Evolutionary conservation across 1,140 invertebrate species (phyloP).

Genomic region (Papilio dardanus): DNA sequence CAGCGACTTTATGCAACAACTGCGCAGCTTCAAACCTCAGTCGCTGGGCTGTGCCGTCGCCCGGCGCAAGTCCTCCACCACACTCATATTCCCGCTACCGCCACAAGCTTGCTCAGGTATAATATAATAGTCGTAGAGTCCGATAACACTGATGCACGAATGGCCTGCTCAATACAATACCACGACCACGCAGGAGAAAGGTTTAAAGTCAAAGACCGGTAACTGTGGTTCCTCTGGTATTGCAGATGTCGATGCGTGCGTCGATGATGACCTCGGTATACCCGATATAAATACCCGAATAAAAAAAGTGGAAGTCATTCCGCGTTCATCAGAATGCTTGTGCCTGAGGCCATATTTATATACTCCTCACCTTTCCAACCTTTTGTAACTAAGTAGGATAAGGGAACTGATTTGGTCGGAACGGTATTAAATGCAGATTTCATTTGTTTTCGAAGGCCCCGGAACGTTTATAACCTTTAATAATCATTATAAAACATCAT

Average conservation of each 20-base stretch:
- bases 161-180: background rate
- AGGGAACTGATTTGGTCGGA: no score
- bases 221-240: no score
- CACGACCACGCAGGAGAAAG: background rate
- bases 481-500: constrained; percentile 8
- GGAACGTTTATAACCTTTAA: background rate
- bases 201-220: no score
- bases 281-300: no score
- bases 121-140: constrained; percentile 76
- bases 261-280: no score
- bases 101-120: constrained; percentile 96
- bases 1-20: constrained; percentile 97
- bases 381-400: no score
- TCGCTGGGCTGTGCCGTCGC: constrained; percentile 96
- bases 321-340: background rate
- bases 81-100: constrained; percentile 95
- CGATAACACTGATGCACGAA: background rate
- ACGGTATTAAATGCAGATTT: background rate
- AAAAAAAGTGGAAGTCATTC: background rate
- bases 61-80: constrained; percentile 95
- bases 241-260: no score
- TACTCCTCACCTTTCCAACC: background rate
- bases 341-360: background rate
- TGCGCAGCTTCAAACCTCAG: constrained; percentile 97
- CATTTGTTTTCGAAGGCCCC: background rate